Conservation (phyloP, 2,888 invertebrate species). For the Megaustenia siamemsis region DNA sequence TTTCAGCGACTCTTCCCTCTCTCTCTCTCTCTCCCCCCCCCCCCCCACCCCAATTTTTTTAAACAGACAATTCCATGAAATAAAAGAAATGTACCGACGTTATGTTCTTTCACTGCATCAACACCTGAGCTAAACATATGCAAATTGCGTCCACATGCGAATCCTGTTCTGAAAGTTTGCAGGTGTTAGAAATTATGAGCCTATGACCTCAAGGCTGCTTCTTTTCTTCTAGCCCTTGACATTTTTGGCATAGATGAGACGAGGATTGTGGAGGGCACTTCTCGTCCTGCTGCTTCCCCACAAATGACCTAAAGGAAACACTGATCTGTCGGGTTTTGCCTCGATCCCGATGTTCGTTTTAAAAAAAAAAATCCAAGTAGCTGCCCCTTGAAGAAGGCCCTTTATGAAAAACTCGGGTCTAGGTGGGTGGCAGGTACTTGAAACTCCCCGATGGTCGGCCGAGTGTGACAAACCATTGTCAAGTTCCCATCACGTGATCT, state of each 20-base stretch:
- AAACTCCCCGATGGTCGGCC: background rate
- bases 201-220: background rate
- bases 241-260: slow-evolving; percentile 44
- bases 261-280: slow-evolving; percentile 9
- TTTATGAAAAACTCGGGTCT: background rate
- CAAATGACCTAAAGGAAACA: slow-evolving; percentile 21
- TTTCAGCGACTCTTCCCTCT: too few relatives aligned
- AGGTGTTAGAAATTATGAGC: slow-evolving; percentile 31
- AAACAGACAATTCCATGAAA: too few relatives aligned
- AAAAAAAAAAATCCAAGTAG: background rate
- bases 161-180: background rate
- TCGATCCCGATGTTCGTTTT: background rate
- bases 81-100: background rate
- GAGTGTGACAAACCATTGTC: slow-evolving; percentile 44
- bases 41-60: too few relatives aligned
- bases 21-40: too few relatives aligned
- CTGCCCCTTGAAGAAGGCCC: background rate
- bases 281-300: background rate
- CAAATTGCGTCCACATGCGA: background rate
- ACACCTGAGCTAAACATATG: slow-evolving; percentile 15
- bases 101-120: background rate
- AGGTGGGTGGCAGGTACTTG: slow-evolving; percentile 47
- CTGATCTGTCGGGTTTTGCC: background rate
- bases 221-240: background rate
- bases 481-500: slow-evolving; percentile 38